A percentile compares a stretch with the other conserved stretches of the same genome.
These are phyloP conservation scores for Macrotus californicus DNA, from an alignment of 2,113 vertebrate species.

Conservation along the genomic window DNA sequence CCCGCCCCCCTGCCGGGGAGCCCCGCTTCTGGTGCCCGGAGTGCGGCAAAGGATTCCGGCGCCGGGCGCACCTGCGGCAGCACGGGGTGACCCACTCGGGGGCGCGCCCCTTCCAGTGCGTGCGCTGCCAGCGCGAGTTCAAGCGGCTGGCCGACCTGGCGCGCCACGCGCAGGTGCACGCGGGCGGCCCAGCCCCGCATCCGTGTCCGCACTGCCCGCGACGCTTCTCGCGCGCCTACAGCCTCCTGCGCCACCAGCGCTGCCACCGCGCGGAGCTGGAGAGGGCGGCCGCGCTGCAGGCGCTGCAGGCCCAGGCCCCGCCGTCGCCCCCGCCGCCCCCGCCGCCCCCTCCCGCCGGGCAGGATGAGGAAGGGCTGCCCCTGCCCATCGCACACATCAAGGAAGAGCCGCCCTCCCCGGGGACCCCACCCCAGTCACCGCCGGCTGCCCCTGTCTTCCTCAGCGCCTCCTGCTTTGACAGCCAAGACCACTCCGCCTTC, in stretches of 20 bases:
- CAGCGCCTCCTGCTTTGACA: slow-evolving; percentile 75
- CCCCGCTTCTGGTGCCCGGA: slow-evolving; percentile 72
- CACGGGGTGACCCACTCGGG: slow-evolving; percentile 70
- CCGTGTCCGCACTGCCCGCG: slow-evolving; percentile 70
- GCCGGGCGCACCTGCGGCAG: slow-evolving; percentile 69
- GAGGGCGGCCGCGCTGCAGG: slow-evolving; percentile 24
- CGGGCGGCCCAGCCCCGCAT: slow-evolving; percentile 63
- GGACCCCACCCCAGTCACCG: slow-evolving; percentile 19
- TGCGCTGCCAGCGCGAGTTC: slow-evolving; percentile 73
- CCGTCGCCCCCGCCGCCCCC: neutral
- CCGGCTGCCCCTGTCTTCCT: slow-evolving; percentile 37
- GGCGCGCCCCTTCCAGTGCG: slow-evolving; percentile 74
- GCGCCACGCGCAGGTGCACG: slow-evolving; percentile 72
- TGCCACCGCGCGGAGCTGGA: slow-evolving; percentile 62
- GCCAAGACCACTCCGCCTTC: slow-evolving; percentile 75
- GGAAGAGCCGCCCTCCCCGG: slow-evolving; percentile 57
- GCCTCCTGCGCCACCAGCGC: slow-evolving; percentile 73
- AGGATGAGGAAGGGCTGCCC: neutral
- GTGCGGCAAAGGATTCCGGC: slow-evolving; percentile 74
- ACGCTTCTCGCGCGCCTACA: slow-evolving; percentile 73
- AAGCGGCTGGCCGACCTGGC: slow-evolving; percentile 70
- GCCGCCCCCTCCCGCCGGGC: neutral
- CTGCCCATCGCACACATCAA: neutral
- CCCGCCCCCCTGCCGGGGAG: slow-evolving; percentile 54
- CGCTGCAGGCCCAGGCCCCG: slow-evolving; percentile 17